phyloP scores from a whole-genome alignment of 2,113 vertebrate species.

The Athene cunicularia region DNA sequence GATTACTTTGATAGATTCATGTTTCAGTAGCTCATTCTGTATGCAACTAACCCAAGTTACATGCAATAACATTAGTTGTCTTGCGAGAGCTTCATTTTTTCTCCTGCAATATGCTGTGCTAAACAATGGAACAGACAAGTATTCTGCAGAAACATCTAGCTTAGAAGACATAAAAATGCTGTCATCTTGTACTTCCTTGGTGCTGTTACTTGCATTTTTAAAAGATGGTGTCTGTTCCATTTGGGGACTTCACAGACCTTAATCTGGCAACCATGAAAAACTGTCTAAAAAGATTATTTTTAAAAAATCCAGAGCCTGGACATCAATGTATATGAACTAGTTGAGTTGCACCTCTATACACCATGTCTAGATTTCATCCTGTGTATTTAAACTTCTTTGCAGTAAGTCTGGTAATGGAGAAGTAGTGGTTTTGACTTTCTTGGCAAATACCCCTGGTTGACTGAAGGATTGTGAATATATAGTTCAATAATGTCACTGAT shows the following conservation, averaged over 20 bases:
- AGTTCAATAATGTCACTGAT: background rate
- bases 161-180: background rate
- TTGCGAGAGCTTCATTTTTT: background rate
- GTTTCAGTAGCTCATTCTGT: background rate
- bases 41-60: background rate
- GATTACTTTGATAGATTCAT: background rate
- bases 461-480: background rate
- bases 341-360: background rate
- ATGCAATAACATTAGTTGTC: background rate
- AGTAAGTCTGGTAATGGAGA: background rate
- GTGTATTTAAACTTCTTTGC: background rate
- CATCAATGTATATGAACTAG: background rate
- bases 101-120: background rate
- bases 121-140: background rate
- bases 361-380: background rate
- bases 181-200: background rate
- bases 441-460: background rate
- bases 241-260: background rate
- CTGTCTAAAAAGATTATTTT: background rate
- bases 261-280: background rate
- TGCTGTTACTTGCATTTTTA: background rate
- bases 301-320: background rate
- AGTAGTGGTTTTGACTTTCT: background rate
- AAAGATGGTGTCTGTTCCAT: background rate
- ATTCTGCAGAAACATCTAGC: background rate